A percentile compares a stretch with the other conserved stretches of the same genome.
phyloP scores from a whole-genome alignment of 37 sponge, comb jelly and placozoan species.

The Corticium candelabrum region DNA sequence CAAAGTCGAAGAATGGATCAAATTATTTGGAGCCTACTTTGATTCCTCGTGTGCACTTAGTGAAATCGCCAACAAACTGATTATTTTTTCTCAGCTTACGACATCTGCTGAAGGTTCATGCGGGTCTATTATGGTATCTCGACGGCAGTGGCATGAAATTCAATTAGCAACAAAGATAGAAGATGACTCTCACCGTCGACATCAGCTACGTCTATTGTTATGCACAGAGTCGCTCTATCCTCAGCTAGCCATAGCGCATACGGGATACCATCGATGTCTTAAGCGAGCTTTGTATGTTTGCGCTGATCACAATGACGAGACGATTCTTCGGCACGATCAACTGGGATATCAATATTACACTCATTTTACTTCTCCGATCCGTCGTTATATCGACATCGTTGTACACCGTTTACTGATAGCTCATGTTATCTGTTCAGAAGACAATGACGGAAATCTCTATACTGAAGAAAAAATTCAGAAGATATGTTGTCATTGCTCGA shows the following conservation, averaged over 20 bases:
- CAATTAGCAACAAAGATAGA: not conserved
- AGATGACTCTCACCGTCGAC: not conserved
- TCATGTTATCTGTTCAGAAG: not conserved
- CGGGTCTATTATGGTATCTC: not conserved
- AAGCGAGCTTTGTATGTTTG: not conserved
- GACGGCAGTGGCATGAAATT: not conserved
- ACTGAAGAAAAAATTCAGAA: not conserved
- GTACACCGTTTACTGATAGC: not conserved
- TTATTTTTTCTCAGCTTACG: not conserved
- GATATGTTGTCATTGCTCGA: not conserved
- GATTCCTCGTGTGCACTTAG: not conserved
- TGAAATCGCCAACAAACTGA: not conserved
- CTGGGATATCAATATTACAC: not conserved
- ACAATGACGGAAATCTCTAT: not conserved
- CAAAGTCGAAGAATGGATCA: not conserved
- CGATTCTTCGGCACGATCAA: not conserved
- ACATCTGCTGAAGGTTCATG: no score
- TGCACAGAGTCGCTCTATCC: not conserved
- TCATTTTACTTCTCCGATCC: slow-evolving; percentile 7
- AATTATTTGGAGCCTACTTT: no score
- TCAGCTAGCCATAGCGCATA: not conserved
- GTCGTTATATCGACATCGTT: not conserved
- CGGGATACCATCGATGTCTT: not conserved
- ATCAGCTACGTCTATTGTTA: not conserved
- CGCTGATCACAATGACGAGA: not conserved